phyloP scores from a whole-genome alignment of 2,797 vertebrate genomes.

The Bryconaethiops microstoma region DNA sequence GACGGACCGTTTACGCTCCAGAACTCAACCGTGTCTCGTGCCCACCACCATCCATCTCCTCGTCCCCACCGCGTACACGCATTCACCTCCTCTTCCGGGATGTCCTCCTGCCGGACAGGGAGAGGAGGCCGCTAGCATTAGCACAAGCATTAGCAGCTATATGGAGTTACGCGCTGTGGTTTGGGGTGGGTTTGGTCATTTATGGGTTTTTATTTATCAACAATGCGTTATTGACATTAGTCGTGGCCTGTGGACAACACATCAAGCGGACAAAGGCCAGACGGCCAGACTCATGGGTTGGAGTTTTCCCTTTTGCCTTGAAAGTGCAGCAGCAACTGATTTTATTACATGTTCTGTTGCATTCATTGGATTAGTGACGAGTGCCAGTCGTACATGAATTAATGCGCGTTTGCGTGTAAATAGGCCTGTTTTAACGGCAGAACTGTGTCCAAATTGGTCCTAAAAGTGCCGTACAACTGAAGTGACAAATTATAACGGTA shows the following conservation, averaged over 20 bases:
- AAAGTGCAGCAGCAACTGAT: not conserved
- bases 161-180: not conserved
- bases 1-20: slow-evolving; percentile 10
- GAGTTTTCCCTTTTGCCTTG: not conserved
- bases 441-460: not conserved
- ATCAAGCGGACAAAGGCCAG: too few species aligned
- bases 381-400: not conserved
- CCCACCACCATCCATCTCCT: not conserved
- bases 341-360: not conserved
- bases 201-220: not conserved
- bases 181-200: not conserved
- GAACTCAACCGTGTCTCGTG: not conserved
- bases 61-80: not conserved
- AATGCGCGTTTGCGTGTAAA: not conserved
- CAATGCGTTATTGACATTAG: not conserved
- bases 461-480: not conserved
- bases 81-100: not conserved
- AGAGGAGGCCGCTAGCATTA: not conserved
- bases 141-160: slow-evolving; percentile 25
- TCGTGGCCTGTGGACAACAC: not conserved
- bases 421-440: too few species aligned
- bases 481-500: slow-evolving; percentile 11
- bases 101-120: not conserved
- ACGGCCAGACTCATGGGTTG: not conserved
- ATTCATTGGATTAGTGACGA: not conserved